phyloP scores from a whole-genome alignment of 1,140 invertebrate genomes.

The Drosophila aff. region DNA sequence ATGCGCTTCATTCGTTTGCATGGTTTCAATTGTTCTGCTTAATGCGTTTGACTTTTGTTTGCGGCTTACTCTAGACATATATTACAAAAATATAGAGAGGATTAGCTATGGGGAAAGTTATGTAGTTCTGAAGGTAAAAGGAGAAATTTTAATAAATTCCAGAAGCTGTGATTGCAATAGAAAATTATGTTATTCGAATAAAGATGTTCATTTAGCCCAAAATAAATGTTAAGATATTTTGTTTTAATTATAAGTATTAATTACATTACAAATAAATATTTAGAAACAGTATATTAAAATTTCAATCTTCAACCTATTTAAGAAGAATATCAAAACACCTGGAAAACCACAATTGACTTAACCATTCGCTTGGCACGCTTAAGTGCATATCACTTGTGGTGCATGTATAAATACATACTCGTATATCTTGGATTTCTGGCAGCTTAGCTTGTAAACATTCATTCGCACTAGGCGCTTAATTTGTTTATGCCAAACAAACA shows the following conservation, averaged over 20 bases:
- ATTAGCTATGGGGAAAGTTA: not conserved
- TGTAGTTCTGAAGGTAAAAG: too few relatives aligned
- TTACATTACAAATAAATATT: not conserved
- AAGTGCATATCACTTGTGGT: slow-evolving; percentile 51
- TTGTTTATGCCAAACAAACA: slow-evolving; percentile 66
- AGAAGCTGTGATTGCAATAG: not conserved
- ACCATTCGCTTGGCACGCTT: slow-evolving; percentile 38
- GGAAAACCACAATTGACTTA: not conserved
- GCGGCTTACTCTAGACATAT: slow-evolving; percentile 11
- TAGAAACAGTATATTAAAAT: not conserved
- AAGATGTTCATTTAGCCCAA: too few relatives aligned
- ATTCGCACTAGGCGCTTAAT: slow-evolving; percentile 61
- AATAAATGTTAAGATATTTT: not conserved
- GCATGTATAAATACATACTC: not conserved
- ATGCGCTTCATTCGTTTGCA: slow-evolving; percentile 45
- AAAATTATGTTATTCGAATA: too few relatives aligned
- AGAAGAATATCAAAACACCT: slow-evolving; percentile 7
- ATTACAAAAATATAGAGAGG: not conserved
- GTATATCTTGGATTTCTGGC: slow-evolving; percentile 7
- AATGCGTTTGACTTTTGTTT: slow-evolving; percentile 73
- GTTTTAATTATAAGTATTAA: too few relatives aligned
- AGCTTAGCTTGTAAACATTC: slow-evolving; percentile 53
- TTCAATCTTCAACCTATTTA: not conserved
- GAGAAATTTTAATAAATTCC: too few relatives aligned
- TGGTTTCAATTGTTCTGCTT: slow-evolving; percentile 58